Conservation (phyloP, 2,797 vertebrate species). For the Pangasius sanitwongsei region DNA sequence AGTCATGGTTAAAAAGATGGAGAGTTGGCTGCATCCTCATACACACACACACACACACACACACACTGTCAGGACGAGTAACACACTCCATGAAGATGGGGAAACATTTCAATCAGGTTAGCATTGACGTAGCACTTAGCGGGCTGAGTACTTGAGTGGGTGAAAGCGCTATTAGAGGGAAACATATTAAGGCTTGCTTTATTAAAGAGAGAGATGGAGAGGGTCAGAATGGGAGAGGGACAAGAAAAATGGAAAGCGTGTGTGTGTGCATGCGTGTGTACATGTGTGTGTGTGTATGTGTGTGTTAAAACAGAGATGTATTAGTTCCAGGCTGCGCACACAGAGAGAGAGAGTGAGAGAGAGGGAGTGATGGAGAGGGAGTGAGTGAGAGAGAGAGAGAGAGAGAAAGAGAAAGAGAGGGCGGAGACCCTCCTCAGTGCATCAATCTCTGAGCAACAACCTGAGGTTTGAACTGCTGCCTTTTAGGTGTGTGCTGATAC, state of each 20-base stretch:
- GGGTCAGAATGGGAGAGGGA: constrained; percentile 43
- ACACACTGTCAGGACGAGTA: background rate
- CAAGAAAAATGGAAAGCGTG: constrained; percentile 29
- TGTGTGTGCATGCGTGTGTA: background rate
- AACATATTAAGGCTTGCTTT: constrained; percentile 68
- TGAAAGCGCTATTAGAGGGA: constrained; percentile 69
- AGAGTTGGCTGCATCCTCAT: constrained; percentile 13
- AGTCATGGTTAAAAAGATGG: background rate
- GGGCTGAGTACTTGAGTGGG: constrained; percentile 69
- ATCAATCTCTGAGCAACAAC: background rate
- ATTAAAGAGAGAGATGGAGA: constrained; percentile 49
- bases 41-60: background rate
- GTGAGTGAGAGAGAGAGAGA: no score
- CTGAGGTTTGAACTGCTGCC: background rate
- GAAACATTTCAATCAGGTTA: constrained; percentile 68
- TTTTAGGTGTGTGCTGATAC: background rate
- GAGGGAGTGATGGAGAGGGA: no score
- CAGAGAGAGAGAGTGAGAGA: no score
- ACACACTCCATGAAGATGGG: constrained; percentile 56
- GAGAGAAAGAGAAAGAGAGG: background rate
- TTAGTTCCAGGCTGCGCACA: constrained; percentile 10
- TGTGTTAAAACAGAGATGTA: constrained; percentile 24
- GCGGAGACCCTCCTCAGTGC: background rate
- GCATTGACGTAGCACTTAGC: constrained; percentile 71
- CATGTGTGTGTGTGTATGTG: no score